These are phyloP conservation scores for Bucorvus abyssinicus DNA, from an alignment of 2,797 vertebrate species.

Conservation along the genomic window DNA sequence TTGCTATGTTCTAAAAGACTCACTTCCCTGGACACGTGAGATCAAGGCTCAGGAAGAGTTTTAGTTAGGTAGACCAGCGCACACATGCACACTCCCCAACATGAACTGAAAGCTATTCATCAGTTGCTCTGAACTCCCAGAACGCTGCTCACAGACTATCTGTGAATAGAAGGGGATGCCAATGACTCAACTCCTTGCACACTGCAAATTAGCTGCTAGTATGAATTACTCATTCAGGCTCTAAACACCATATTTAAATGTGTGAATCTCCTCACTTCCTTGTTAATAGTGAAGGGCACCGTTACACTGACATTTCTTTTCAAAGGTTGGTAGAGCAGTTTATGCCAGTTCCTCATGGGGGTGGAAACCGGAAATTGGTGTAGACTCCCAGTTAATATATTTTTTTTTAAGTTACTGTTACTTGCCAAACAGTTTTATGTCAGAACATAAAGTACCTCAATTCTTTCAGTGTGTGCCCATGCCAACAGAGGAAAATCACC, in stretches of 20 bases:
- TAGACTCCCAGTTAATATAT: background rate
- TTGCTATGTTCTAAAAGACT: background rate
- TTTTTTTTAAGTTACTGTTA: background rate
- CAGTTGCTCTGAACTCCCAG: background rate
- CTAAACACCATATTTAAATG: background rate
- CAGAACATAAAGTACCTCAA: background rate
- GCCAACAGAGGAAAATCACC: background rate
- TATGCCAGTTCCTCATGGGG: background rate
- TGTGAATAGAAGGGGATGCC: background rate
- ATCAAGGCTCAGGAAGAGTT: background rate
- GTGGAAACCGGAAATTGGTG: background rate
- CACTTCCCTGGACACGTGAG: background rate
- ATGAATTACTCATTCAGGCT: slow-evolving; percentile 22
- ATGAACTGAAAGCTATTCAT: background rate
- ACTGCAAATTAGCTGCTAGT: background rate
- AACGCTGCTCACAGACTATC: background rate
- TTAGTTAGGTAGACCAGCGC: background rate
- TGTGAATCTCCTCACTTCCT: slow-evolving; percentile 36
- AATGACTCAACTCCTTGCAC: background rate
- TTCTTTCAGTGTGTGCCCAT: background rate
- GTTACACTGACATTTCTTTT: background rate
- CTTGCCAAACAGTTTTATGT: background rate
- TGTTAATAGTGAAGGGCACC: background rate
- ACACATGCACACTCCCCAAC: rapidly evolving
- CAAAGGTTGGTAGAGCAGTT: background rate